These are phyloP conservation scores for Drosophila merina DNA, from an alignment of 2,888 invertebrate genomes.

Conservation along the genomic window DNA sequence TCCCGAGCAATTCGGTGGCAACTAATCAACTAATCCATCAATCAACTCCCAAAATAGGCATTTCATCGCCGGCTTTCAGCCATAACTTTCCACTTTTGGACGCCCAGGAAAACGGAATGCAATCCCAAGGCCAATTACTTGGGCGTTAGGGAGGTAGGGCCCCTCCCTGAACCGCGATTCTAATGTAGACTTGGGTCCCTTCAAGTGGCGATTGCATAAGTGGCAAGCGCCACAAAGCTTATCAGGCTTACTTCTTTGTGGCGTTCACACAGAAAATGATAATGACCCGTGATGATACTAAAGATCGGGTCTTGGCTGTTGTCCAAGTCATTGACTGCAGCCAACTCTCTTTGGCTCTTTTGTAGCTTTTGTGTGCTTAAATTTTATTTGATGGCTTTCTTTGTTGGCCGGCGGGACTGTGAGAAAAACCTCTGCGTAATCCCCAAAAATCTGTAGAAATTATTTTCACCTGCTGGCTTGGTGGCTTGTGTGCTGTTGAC, in stretches of 20 bases:
- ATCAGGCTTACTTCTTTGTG: conserved; percentile 53
- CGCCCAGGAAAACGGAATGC: conserved; percentile 36
- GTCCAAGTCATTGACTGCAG: conserved; percentile 55
- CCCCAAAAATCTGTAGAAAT: conserved; percentile 39
- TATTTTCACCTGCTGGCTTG: conserved; percentile 61
- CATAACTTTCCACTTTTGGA: conserved; percentile 69
- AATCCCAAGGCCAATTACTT: conserved; percentile 51
- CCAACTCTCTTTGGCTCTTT: conserved; percentile 47
- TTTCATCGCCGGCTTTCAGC: conserved; percentile 61
- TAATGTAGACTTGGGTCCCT: conserved; percentile 32
- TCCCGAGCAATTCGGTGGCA: conserved; percentile 39
- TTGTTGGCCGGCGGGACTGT: conserved; percentile 51
- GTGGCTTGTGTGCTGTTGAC: conserved; percentile 10
- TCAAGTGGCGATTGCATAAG: conserved; percentile 57
- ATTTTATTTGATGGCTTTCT: conserved; percentile 66
- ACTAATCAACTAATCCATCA: conserved; percentile 63
- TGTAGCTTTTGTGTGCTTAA: conserved; percentile 46
- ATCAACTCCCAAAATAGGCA: conserved; percentile 39
- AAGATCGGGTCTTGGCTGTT: conserved; percentile 24
- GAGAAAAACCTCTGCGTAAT: conserved; percentile 41
- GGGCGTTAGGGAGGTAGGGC: conserved; percentile 16
- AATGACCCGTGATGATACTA: conserved; percentile 59
- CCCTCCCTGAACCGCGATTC: conserved; percentile 54
- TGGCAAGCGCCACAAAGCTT: conserved; percentile 45
- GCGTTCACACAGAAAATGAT: conserved; percentile 46